A percentile compares a stretch with the other conserved stretches of the same genome.
These are phyloP conservation scores for Agapetus fuscipes DNA, from an alignment of 2,888 invertebrate genomes.

Conservation along the genomic window DNA sequence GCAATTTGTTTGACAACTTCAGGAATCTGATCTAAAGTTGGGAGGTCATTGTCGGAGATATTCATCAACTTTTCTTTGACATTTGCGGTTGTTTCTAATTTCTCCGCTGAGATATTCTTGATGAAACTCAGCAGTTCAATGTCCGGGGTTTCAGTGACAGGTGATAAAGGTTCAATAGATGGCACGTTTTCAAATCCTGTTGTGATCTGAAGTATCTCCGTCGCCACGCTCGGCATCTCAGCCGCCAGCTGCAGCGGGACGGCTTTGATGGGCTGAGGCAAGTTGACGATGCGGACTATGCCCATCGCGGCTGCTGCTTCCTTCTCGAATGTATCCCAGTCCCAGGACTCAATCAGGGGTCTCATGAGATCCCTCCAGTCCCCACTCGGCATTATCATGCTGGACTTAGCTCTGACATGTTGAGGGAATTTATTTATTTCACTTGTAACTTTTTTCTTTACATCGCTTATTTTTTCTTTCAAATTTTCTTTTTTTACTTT, in stretches of 20 bases:
- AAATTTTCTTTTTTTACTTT: slow-evolving; percentile 32
- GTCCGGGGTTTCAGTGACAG: slow-evolving; percentile 43
- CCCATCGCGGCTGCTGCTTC: slow-evolving; percentile 43
- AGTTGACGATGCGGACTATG: slow-evolving; percentile 34
- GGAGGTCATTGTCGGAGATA: slow-evolving; percentile 47
- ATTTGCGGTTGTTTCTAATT: slow-evolving; percentile 49
- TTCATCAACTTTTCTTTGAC: slow-evolving; percentile 49
- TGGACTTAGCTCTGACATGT: slow-evolving; percentile 43
- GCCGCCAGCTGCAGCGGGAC: slow-evolving; percentile 42
- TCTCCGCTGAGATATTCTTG: slow-evolving; percentile 45
- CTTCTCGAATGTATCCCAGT: slow-evolving; percentile 55
- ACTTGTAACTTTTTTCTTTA: too few species aligned
- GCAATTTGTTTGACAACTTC: slow-evolving; percentile 52
- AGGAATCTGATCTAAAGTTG: slow-evolving; percentile 53
- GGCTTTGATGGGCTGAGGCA: slow-evolving; percentile 43
- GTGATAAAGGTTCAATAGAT: slow-evolving; percentile 51
- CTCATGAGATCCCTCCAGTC: slow-evolving; percentile 55
- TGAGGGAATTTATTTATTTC: slow-evolving; percentile 24
- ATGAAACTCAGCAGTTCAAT: slow-evolving; percentile 38
- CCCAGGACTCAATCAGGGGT: slow-evolving; percentile 52
- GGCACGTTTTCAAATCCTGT: slow-evolving; percentile 50
- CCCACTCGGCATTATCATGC: slow-evolving; percentile 39
- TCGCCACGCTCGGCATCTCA: slow-evolving; percentile 41
- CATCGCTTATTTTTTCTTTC: too few species aligned
- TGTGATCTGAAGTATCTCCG: slow-evolving; percentile 43